phyloP scores from a whole-genome alignment of 2,113 vertebrate genomes.

The Herpetotheres cachinnans region DNA sequence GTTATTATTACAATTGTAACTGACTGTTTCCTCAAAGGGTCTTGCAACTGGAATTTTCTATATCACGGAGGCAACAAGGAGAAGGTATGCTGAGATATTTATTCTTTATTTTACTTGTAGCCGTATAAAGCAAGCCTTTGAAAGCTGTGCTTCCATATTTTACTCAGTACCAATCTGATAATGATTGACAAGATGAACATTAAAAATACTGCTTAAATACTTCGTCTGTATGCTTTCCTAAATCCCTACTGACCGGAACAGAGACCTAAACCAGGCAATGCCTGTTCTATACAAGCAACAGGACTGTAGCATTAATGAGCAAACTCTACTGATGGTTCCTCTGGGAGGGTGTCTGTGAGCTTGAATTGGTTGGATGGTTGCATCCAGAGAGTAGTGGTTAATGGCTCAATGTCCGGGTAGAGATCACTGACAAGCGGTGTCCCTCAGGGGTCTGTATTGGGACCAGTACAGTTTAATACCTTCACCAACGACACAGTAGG shows the following conservation, averaged over 20 bases:
- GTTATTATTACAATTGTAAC: background rate
- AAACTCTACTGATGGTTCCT: background rate
- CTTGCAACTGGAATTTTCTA: conserved; percentile 69
- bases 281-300: background rate
- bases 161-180: background rate
- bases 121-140: background rate
- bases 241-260: background rate
- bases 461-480: background rate
- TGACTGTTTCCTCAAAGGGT: conserved; percentile 65
- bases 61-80: conserved; percentile 53
- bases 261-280: background rate
- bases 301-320: background rate
- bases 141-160: background rate
- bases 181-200: background rate
- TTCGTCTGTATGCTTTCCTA: background rate
- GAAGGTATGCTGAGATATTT: conserved; percentile 64
- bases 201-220: background rate
- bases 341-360: background rate
- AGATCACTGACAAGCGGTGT: background rate
- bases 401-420: background rate
- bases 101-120: background rate
- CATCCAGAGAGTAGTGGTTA: background rate
- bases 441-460: background rate
- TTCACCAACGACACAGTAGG: background rate
- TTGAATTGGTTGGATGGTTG: background rate